phyloP scores from a whole-genome alignment of 2,797 vertebrate genomes.

The Notamacropus eugenii region DNA sequence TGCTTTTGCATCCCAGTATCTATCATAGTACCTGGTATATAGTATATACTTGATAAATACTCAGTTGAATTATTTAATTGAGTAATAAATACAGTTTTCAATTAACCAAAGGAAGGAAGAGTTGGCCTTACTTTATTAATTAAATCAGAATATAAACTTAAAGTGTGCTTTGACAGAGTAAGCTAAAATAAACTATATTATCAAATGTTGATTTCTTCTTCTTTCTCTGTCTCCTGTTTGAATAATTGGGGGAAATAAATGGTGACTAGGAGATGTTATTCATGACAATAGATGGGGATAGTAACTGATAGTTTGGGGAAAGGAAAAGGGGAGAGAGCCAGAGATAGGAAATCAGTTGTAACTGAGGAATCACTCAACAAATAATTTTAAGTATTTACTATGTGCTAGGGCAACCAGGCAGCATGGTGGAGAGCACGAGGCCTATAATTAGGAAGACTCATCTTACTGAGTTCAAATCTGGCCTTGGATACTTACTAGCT shows the following conservation, averaged over 20 bases:
- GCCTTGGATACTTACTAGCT: background rate
- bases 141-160: background rate
- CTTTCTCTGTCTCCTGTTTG: background rate
- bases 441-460: background rate
- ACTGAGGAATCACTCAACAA: background rate
- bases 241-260: background rate
- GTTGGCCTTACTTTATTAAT: background rate
- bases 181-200: constrained; percentile 4
- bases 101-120: constrained; percentile 32
- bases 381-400: background rate
- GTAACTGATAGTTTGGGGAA: background rate
- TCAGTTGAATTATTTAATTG: background rate
- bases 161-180: constrained; percentile 6
- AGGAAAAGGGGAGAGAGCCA: background rate
- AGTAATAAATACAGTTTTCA: background rate
- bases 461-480: background rate
- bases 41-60: background rate
- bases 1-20: background rate
- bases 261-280: background rate
- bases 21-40: background rate
- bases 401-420: background rate
- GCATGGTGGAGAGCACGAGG: background rate
- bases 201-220: background rate
- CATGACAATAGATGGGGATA: background rate
- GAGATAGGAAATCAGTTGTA: background rate